Evolutionary conservation across 2,113 vertebrate genomes (phyloP), one percentile per base, ranked within the genome.

Genomic region (Formicarius rufipectus): DNA sequence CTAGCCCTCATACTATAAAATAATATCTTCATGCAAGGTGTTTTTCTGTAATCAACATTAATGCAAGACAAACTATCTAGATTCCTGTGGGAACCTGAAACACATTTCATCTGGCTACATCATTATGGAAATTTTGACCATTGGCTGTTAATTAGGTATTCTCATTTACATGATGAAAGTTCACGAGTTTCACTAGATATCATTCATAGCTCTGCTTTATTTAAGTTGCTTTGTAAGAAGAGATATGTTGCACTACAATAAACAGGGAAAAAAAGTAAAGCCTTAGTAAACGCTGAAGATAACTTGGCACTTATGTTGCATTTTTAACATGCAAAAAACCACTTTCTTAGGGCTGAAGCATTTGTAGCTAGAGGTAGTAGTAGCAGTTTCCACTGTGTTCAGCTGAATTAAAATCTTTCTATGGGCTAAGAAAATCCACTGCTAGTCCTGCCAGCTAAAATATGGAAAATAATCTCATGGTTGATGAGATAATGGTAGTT

Each of bases 51-150:
- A 90, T 68, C 40, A 49, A 52, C 68, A 93, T 95, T 97, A 97
- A 92, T 92, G 74, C 40, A 60, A 96, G 75, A 94, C 79, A 95
- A 96, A 63, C 30, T 90, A 86, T 60, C 62, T 66, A 84, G 68
- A 91, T 87, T 97, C 93, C 79, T 96, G 72, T 4, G 86, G 94
- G 94, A 94, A 95, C 37, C 23, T 88, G 82, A 42, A 96, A 91
- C 79, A 92, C 50, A 92, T 96, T 97, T 94, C 40, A 88, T 95
- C 92, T 90, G 77, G 37, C 84, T 97, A 68, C 67, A 91, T 94
- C 82, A 92, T 97, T 97, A 97, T 93, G 94, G 76, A 97, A 96
- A 97, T 96, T 93, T 94, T 97, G 95, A 96, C 53, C 90, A 97
- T 79, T 97, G 95, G 58, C 78, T 97, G 64, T 96, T 97, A 97